These are phyloP conservation scores for Axea sp. DNA, from an alignment of 2,888 invertebrate genomes.

Conservation along the genomic window DNA sequence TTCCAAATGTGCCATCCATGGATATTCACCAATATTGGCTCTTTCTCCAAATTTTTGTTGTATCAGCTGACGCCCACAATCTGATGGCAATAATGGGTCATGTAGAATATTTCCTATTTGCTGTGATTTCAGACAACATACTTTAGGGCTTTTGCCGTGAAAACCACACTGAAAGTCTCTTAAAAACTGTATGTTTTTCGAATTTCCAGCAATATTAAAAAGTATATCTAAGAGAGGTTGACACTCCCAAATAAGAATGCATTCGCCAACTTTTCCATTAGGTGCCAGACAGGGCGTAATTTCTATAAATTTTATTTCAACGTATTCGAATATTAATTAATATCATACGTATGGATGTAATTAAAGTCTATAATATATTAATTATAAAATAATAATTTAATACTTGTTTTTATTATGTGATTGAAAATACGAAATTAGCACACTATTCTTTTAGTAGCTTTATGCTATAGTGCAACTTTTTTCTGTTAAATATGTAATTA, in stretches of 20 bases:
- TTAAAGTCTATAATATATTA: too few relatives aligned
- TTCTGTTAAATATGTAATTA: too few relatives aligned
- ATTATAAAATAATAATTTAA: too few relatives aligned
- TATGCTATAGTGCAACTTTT: too few relatives aligned
- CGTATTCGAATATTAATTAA: too few relatives aligned
- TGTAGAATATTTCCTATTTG: constrained; percentile 9
- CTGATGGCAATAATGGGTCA: constrained; percentile 68
- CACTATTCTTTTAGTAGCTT: too few relatives aligned
- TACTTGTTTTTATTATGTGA: too few relatives aligned
- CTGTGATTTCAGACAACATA: constrained; percentile 82
- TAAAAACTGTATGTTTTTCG: constrained; percentile 80
- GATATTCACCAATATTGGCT: constrained; percentile 81
- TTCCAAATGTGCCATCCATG: constrained; percentile 82
- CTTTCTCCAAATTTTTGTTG: constrained; percentile 80
- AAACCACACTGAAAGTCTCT: constrained; percentile 86
- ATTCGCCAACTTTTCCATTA: constrained; percentile 77
- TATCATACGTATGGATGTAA: too few relatives aligned
- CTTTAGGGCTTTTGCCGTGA: constrained; percentile 82
- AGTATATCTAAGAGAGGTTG: constrained; percentile 77
- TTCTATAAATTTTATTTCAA: too few relatives aligned
- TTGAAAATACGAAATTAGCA: too few relatives aligned
- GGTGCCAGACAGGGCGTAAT: constrained; percentile 78
- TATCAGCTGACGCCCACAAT: constrained; percentile 72
- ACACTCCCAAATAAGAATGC: constrained; percentile 80
- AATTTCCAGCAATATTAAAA: constrained; percentile 76